These are phyloP conservation scores for Raja brachyura DNA, from an alignment of 2,113 vertebrate genomes.

Conservation along the genomic window DNA sequence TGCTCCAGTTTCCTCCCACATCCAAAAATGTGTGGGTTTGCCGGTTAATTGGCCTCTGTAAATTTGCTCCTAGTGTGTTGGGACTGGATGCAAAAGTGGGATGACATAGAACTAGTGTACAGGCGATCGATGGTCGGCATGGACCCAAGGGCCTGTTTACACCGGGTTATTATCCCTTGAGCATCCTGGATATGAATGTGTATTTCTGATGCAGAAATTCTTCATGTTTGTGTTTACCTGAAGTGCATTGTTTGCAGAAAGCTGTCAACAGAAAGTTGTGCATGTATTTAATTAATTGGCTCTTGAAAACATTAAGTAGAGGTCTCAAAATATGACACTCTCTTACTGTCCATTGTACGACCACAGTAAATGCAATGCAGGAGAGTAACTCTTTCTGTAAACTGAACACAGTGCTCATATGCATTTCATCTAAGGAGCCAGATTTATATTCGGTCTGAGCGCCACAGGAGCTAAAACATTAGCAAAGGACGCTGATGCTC, in stretches of 20 bases:
- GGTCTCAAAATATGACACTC: background rate
- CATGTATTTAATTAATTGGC: background rate
- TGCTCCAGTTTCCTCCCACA: too few relatives aligned
- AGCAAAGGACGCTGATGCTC: conserved; percentile 47
- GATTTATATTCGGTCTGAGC: conserved; percentile 2
- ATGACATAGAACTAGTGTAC: too few relatives aligned
- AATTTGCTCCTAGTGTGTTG: too few relatives aligned
- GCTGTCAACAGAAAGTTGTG: background rate
- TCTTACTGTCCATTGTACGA: background rate
- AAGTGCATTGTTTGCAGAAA: background rate
- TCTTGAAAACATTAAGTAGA: background rate
- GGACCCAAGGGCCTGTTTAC: too few relatives aligned
- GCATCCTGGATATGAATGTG: too few relatives aligned
- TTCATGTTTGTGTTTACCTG: background rate
- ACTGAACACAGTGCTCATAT: background rate
- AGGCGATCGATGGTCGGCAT: too few relatives aligned
- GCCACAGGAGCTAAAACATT: conserved; percentile 41
- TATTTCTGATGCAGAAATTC: background rate
- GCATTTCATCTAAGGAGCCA: background rate
- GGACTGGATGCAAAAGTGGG: too few relatives aligned
- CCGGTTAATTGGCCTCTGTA: too few relatives aligned
- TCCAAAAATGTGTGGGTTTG: too few relatives aligned
- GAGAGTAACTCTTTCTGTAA: background rate
- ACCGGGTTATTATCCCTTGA: too few relatives aligned
- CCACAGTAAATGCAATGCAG: background rate